Conservation (phyloP, 2,113 vertebrate species). For the Monarcha castaneiventris region DNA sequence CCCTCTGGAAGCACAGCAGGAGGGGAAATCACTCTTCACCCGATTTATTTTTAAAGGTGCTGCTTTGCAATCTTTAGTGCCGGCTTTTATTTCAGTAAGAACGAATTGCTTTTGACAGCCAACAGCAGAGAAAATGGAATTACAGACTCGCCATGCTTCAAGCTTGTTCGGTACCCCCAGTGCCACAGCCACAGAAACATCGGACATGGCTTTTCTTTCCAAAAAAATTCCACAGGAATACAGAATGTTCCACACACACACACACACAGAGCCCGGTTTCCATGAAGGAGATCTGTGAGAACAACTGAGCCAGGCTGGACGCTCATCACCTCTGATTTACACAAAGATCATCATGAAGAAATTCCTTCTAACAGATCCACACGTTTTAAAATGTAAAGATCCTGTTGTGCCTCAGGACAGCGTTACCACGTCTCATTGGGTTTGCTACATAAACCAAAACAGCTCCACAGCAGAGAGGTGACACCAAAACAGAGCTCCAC, state of each 20-base stretch:
- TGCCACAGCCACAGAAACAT: background rate
- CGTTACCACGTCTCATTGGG: rapidly evolving
- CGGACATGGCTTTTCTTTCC: rapidly evolving
- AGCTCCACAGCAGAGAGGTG: background rate
- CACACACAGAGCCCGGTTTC: rapidly evolving
- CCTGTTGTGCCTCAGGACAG: background rate
- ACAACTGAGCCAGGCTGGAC: background rate
- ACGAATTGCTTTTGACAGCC: background rate
- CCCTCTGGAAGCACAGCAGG: background rate
- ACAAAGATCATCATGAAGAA: background rate
- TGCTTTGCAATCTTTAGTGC: background rate
- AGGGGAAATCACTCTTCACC: background rate
- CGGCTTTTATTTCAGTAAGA: background rate
- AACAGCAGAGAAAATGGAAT: rapidly evolving
- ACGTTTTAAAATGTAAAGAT: background rate
- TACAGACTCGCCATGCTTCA: background rate
- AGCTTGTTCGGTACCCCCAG: too few species aligned
- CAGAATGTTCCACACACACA: rapidly evolving
- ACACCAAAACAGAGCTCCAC: background rate
- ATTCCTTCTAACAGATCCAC: background rate
- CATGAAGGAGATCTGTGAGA: background rate
- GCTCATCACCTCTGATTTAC: background rate
- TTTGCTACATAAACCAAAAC: background rate
- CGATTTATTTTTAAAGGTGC: background rate
- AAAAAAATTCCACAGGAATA: too few species aligned